A percentile compares a stretch with the other conserved stretches of the same genome.
These are phyloP conservation scores for Eupithecia vulgata DNA, from an alignment of 2,888 invertebrate genomes.

Conservation along the genomic window DNA sequence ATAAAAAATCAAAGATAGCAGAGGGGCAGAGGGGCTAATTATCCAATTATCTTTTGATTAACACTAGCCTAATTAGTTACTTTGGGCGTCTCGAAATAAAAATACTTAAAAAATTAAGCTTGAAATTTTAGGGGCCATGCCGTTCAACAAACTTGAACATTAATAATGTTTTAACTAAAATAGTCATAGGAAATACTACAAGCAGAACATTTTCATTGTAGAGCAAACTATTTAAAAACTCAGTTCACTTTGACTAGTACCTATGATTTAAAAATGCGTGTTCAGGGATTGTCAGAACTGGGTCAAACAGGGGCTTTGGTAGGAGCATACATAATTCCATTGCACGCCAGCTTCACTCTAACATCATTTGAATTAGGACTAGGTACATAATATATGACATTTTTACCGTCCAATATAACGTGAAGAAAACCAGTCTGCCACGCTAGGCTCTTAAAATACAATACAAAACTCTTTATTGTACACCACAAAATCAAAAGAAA, in stretches of 20 bases:
- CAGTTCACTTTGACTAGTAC: not conserved
- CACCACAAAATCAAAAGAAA: no score
- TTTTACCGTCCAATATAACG: no score
- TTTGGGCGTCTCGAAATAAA: not conserved
- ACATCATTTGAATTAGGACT: not conserved
- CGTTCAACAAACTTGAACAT: not conserved
- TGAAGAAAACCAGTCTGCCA: no score
- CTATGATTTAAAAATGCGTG: constrained; percentile 49
- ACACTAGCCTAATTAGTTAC: not conserved
- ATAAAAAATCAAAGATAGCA: no score
- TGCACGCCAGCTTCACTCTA: constrained; percentile 34
- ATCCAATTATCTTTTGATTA: not conserved
- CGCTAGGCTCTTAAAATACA: no score
- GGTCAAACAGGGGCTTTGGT: constrained; percentile 47
- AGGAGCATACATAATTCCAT: constrained; percentile 57
- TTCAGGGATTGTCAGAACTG: constrained; percentile 52
- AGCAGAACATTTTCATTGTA: not conserved
- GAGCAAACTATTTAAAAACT: not conserved
- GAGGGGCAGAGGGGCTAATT: not conserved
- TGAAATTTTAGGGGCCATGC: not conserved
- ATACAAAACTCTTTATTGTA: no score
- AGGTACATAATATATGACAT: not conserved
- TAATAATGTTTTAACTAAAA: not conserved
- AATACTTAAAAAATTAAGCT: not conserved
- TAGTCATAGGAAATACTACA: not conserved